Conservation (phyloP, 2,113 vertebrate species). For the Odocoileus virginianus region DNA sequence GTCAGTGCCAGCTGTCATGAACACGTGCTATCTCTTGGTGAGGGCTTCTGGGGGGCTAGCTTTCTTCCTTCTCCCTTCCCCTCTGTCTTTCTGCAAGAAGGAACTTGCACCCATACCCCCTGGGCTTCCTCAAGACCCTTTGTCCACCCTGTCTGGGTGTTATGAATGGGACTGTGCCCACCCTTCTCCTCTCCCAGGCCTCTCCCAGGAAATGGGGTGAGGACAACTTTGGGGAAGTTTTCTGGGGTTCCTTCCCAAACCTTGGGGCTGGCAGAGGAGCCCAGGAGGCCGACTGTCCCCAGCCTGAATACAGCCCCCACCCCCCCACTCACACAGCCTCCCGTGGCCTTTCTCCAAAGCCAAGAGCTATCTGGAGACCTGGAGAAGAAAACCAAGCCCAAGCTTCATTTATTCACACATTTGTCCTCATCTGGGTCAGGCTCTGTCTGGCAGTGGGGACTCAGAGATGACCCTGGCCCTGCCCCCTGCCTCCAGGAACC, state of each 20-base stretch:
- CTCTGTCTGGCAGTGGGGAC: background rate
- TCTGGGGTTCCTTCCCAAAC: background rate
- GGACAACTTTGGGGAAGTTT: background rate
- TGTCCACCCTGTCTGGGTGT: background rate
- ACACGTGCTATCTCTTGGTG: background rate
- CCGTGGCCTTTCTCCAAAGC: background rate
- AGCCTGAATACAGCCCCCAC: fast-evolving
- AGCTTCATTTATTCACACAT: too few relatives aligned
- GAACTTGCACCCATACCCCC: background rate
- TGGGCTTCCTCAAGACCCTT: background rate
- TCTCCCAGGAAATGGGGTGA: background rate
- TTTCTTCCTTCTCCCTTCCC: background rate
- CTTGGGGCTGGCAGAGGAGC: background rate
- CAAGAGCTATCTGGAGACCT: background rate
- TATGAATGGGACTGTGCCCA: background rate
- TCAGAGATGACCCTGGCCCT: background rate
- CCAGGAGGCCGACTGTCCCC: background rate
- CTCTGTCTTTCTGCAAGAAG: background rate
- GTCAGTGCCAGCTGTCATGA: too few relatives aligned
- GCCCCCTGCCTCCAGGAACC: background rate
- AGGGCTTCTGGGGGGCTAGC: too few relatives aligned
- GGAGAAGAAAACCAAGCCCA: background rate
- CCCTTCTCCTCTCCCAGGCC: background rate
- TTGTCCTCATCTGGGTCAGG: background rate
- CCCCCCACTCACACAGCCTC: fast-evolving